Percentiles rank a stretch among this genome's conserved stretches.
Evolutionary conservation across 2,797 vertebrate species (phyloP).

Genomic region (Acrossocheilus wenchowensis): DNA sequence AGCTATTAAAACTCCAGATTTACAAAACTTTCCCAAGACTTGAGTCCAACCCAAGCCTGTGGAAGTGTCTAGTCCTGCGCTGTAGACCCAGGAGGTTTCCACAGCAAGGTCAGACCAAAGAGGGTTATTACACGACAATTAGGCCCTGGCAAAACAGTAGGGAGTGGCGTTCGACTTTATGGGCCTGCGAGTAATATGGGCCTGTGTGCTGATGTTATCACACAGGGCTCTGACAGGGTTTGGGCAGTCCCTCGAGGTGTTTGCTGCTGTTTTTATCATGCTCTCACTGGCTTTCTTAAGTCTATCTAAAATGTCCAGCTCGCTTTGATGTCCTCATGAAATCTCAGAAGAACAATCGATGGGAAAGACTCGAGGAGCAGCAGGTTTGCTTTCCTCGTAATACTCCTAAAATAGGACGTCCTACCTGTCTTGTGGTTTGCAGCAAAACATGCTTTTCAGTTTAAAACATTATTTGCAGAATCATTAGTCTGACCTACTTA

Average conservation of each 20-base stretch:
- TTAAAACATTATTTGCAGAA: conserved; percentile 6
- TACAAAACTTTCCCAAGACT: conserved; percentile 18
- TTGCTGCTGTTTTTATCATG: conserved; percentile 17
- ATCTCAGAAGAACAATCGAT: conserved; percentile 36
- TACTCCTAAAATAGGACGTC: background rate
- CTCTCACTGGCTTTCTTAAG: conserved; percentile 9
- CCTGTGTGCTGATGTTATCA: conserved; percentile 55
- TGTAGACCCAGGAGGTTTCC: conserved; percentile 32
- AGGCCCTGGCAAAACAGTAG: conserved; percentile 43
- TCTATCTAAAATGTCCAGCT: conserved; percentile 13
- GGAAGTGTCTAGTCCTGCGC: conserved; percentile 14
- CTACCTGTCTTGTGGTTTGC: conserved; percentile 3
- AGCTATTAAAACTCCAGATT: conserved; percentile 57
- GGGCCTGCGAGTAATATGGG: conserved; percentile 44
- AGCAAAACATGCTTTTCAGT: conserved; percentile 7
- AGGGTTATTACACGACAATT: conserved; percentile 51
- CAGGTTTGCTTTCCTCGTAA: background rate
- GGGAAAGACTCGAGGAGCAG: conserved; percentile 18
- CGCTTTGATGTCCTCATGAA: conserved; percentile 43
- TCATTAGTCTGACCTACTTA: conserved; percentile 7
- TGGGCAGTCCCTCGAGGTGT: conserved; percentile 5
- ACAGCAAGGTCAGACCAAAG: conserved; percentile 34
- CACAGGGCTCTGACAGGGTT: conserved; percentile 27
- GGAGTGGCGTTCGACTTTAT: conserved; percentile 54
- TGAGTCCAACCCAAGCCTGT: conserved; percentile 28